Evolutionary conservation across 53 echinoderm and acorn worm species (phyloP).

Genomic region (Paracentrotus lividus): DNA sequence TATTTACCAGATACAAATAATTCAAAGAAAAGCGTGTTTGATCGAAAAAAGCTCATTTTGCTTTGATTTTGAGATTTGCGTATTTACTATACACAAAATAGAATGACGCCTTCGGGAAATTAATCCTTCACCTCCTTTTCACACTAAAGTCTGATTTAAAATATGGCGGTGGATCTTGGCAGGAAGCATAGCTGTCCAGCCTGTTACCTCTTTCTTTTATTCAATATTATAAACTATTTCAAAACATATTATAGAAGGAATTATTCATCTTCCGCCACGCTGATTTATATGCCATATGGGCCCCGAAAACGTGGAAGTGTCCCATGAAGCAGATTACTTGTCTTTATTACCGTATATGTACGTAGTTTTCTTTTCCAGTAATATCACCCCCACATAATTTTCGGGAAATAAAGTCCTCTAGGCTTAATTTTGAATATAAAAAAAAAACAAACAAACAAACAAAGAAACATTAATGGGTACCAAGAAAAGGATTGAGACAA

Average conservation of each 20-base stretch:
- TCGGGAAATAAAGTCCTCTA: too few relatives aligned
- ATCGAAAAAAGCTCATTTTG: neutral
- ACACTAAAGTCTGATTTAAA: neutral
- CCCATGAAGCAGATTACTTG: too few relatives aligned
- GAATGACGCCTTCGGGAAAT: neutral
- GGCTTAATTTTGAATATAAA: too few relatives aligned
- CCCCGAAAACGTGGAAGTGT: neutral
- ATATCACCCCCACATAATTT: too few relatives aligned
- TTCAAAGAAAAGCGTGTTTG: constrained; percentile 60
- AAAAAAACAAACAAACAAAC: too few relatives aligned
- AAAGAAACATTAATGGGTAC: too few relatives aligned
- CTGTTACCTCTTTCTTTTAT: neutral
- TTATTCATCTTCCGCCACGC: neutral
- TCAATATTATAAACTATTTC: neutral
- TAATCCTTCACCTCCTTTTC: neutral
- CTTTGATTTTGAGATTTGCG: neutral
- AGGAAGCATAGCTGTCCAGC: neutral
- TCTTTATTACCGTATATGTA: too few relatives aligned
- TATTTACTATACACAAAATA: neutral
- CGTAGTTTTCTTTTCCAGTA: too few relatives aligned
- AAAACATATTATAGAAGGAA: neutral
- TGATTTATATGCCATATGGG: neutral
- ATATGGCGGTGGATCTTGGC: neutral
- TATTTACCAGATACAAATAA: constrained; percentile 41
- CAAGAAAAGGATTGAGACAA: too few relatives aligned